Evolutionary conservation across 2,113 vertebrate genomes (phyloP), one percentile per base, ranked within the genome.

Genomic region (Perccottus glenii): DNA sequence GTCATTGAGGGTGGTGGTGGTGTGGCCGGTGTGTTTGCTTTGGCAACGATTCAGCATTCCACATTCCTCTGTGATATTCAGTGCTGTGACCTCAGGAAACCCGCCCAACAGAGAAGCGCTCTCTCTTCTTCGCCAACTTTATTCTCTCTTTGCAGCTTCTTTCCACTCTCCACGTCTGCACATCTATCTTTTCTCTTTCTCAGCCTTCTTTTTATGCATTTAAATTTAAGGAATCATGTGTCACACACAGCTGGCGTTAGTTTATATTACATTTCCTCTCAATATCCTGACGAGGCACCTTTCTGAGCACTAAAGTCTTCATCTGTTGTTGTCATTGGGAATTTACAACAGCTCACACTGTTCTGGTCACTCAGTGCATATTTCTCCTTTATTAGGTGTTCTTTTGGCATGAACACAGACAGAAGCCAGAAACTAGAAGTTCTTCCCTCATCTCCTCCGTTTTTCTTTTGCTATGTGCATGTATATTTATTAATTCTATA

Each of bases 1-100:
- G 88, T 87, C 85, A 85, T 66, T 63, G 89, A 90, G 87, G 88
- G 87, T 63, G 74, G 88, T 32, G 61, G 81, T 69, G 78, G 87
- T 65, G 73, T 57, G 69, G 84, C 78, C 82, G 73, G 87, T 88
- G 85, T 89, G 88, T 90, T 92, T 90, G 85, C 66, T 67, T 91
- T 91, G 91, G 90, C 91, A 83, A 76, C 60, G 19, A 45, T 85
- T 88, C 91, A 89, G 88, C 89, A 90, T 91, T 91, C 90, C 88
- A 87, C 89, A 90, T 91, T 90, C 86, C 85, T 83, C 82, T 88
- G 87, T 85, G 89, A 91, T 92, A 90, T 90, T 91, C 90, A 84
- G 85, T 76, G 64, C 87, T 82, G 84, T 91, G 90, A 92, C 91
- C 91, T 92, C 90, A 91, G 89, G 87, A 91, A 88, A 90, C 89